Conservation (phyloP, 1,140 invertebrate genomes). For the Drosophila kikkawai region DNA sequence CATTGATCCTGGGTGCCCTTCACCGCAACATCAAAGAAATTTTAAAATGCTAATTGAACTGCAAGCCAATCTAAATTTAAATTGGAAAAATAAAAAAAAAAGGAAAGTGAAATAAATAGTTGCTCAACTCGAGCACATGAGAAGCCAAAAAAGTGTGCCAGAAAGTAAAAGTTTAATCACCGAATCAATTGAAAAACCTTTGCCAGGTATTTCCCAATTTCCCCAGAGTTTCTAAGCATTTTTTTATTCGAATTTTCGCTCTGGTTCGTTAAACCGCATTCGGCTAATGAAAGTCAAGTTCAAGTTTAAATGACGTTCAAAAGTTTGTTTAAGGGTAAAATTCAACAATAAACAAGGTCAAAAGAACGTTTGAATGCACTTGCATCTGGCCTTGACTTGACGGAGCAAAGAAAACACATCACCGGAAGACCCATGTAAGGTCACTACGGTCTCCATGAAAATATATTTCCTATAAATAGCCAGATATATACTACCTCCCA, state of each 20-base stretch:
- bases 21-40: slow-evolving; percentile 51
- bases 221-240: slow-evolving; percentile 24
- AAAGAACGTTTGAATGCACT: slow-evolving; percentile 47
- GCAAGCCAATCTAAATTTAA: slow-evolving; percentile 21
- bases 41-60: not conserved
- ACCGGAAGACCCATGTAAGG: slow-evolving; percentile 27
- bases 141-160: slow-evolving; percentile 62
- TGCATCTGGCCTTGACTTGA: slow-evolving; percentile 50
- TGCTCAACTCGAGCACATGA: slow-evolving; percentile 17
- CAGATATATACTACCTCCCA: slow-evolving; percentile 14
- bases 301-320: slow-evolving; percentile 58
- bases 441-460: slow-evolving; percentile 25
- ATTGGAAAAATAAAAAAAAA: slow-evolving; percentile 20
- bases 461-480: slow-evolving; percentile 20
- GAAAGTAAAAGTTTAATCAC: slow-evolving; percentile 75
- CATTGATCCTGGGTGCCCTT: slow-evolving; percentile 16
- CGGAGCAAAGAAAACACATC: slow-evolving; percentile 5
- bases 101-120: slow-evolving; percentile 37
- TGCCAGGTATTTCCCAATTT: slow-evolving; percentile 76
- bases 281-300: slow-evolving; percentile 66
- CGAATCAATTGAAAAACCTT: slow-evolving; percentile 50
- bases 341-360: slow-evolving; percentile 68
- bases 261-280: slow-evolving; percentile 34
- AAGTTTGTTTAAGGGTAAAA: slow-evolving; percentile 58
- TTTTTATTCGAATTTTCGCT: slow-evolving; percentile 9